Percentiles rank a stretch among this genome's conserved stretches.
phyloP scores from a whole-genome alignment of 1,140 invertebrate genomes.

The Drosophila busckii region DNA sequence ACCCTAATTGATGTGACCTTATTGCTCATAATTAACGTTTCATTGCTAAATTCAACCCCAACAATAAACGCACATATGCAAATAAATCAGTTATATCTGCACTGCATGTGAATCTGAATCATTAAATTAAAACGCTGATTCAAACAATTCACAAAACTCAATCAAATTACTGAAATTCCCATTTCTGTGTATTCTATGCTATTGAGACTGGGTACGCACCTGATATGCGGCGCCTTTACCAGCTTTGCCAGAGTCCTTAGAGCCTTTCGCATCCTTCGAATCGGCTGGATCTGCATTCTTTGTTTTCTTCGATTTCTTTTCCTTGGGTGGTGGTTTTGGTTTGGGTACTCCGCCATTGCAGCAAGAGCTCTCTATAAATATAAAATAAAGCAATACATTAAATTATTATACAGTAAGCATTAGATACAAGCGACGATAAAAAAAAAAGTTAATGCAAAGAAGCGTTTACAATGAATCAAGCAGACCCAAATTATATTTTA shows the following conservation, averaged over 20 bases:
- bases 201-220: no score
- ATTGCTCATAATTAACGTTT: constrained; percentile 35
- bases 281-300: constrained; percentile 81
- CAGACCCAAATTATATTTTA: no score
- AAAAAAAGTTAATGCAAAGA: no score
- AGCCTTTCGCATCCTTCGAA: constrained; percentile 80
- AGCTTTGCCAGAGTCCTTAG: constrained; percentile 81
- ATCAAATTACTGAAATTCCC: no score
- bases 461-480: no score
- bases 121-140: no score
- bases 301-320: constrained; percentile 87
- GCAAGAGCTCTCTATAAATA: constrained; percentile 86
- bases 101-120: no score
- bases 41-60: constrained; percentile 27
- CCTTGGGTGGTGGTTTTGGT: constrained; percentile 85
- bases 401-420: no score
- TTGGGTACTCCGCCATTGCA: constrained; percentile 81
- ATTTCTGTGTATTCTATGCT: no score
- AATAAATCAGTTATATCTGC: no score
- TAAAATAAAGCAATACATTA: not conserved
- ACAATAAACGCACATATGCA: not conserved
- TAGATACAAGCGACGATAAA: no score
- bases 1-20: constrained; percentile 50
- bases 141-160: no score
- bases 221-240: constrained; percentile 82